These are phyloP conservation scores for Teleopsis dalmanni DNA, from an alignment of 1,140 invertebrate genomes.

Conservation along the genomic window DNA sequence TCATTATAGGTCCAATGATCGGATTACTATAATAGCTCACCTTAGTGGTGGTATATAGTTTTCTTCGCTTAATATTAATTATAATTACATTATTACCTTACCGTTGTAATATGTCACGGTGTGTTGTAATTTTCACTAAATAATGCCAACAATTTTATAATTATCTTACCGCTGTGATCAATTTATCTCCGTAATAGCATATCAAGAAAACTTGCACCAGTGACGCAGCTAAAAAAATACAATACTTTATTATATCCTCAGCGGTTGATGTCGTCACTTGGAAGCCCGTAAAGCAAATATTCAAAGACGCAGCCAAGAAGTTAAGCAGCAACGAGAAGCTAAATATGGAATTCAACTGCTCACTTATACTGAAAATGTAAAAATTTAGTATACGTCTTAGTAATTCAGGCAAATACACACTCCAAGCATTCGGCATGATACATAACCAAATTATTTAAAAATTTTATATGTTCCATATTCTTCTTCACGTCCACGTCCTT, in stretches of 20 bases:
- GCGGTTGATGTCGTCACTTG: slow-evolving; percentile 33
- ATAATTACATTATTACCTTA: too few species aligned
- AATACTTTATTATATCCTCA: slow-evolving; percentile 34
- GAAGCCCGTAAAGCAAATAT: slow-evolving; percentile 39
- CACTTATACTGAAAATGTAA: slow-evolving; percentile 22
- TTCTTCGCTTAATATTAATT: too few species aligned
- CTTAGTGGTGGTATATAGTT: too few species aligned
- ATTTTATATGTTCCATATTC: slow-evolving; percentile 21
- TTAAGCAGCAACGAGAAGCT: slow-evolving; percentile 32
- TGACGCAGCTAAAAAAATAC: slow-evolving; percentile 34
- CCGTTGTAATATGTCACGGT: too few species aligned
- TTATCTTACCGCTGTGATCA: slow-evolving; percentile 28
- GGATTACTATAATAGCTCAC: too few species aligned
- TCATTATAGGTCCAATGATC: too few species aligned
- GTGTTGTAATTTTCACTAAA: too few species aligned
- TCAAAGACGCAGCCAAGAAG: slow-evolving; percentile 34
- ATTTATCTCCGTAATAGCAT: slow-evolving; percentile 32
- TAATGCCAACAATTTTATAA: too few species aligned
- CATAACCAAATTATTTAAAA: slow-evolving; percentile 21
- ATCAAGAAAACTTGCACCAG: slow-evolving; percentile 38
- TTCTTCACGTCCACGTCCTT: slow-evolving; percentile 6
- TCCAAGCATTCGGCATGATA: slow-evolving; percentile 32
- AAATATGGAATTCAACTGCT: slow-evolving; percentile 27
- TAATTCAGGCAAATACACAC: slow-evolving; percentile 18
- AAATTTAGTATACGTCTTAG: background rate